Evolutionary conservation across 2,113 vertebrate species (phyloP).

Genomic region (Gracilinanus agilis): DNA sequence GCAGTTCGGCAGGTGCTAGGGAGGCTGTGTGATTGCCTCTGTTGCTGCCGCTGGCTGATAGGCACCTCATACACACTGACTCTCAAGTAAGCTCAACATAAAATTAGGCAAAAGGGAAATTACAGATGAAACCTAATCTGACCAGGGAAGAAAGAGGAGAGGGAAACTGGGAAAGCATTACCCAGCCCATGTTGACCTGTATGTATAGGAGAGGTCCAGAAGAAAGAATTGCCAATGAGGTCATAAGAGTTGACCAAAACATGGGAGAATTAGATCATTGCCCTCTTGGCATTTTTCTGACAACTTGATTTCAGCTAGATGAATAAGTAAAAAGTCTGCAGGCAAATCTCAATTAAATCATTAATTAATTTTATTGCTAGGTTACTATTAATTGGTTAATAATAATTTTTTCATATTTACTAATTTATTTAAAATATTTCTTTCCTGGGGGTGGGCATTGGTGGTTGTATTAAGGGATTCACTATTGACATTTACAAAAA

Average conservation of each 20-base stretch:
- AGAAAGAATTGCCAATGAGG: neutral
- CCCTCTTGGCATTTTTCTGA: neutral
- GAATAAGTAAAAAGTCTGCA: neutral
- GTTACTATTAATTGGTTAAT: no score
- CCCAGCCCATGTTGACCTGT: neutral
- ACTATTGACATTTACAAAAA: no score
- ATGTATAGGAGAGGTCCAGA: neutral
- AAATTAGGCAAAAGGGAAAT: neutral
- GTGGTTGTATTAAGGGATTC: no score
- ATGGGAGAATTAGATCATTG: neutral
- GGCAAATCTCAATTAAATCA: neutral
- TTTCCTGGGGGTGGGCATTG: no score
- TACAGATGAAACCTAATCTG: neutral
- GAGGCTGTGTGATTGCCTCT: neutral
- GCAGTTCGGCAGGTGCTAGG: constrained; percentile 24
- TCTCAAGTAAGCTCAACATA: constrained; percentile 6
- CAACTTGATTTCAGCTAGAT: neutral
- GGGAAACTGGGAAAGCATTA: neutral
- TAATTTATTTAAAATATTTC: no score
- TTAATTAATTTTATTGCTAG: no score
- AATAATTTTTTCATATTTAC: no score
- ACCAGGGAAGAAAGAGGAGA: neutral
- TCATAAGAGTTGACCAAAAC: neutral
- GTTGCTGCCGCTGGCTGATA: neutral
- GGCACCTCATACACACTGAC: neutral